phyloP scores from a whole-genome alignment of 1,140 invertebrate genomes.

The Drosophila hydei region DNA sequence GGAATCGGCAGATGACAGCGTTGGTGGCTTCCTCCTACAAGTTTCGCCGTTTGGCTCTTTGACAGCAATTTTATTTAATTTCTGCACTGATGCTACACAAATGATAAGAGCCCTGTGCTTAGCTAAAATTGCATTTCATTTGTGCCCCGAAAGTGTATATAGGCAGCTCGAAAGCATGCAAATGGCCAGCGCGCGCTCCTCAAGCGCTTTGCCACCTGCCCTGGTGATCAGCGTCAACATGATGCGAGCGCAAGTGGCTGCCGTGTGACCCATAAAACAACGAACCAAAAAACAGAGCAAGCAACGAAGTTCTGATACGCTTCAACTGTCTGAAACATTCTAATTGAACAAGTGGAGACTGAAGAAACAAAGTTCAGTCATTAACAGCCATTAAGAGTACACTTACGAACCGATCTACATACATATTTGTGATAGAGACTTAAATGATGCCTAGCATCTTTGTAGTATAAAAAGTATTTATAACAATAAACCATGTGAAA shows the following conservation, averaged over 20 bases:
- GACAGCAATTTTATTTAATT: constrained; percentile 79
- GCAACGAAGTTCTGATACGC: constrained; percentile 21
- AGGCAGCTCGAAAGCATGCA: constrained; percentile 18
- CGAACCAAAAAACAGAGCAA: background rate
- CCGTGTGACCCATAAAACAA: constrained; percentile 65
- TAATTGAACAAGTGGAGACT: too few relatives aligned
- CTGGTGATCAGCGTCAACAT: constrained; percentile 72
- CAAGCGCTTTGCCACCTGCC: constrained; percentile 25
- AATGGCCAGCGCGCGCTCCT: constrained; percentile 18
- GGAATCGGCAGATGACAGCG: constrained; percentile 61
- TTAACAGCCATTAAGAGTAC: too few relatives aligned
- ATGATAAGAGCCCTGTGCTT: constrained; percentile 64
- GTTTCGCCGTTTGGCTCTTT: constrained; percentile 63
- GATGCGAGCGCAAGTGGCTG: constrained; percentile 49
- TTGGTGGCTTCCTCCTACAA: constrained; percentile 67
- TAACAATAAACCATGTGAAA: too few relatives aligned
- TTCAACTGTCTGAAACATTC: constrained; percentile 2
- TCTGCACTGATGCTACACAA: constrained; percentile 57
- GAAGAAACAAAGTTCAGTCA: too few relatives aligned
- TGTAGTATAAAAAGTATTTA: too few relatives aligned
- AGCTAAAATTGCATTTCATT: constrained; percentile 73
- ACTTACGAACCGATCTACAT: too few relatives aligned
- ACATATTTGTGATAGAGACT: too few relatives aligned
- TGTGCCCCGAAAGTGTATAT: constrained; percentile 51
- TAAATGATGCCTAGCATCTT: too few relatives aligned